Conservation (phyloP, 2,113 vertebrate genomes). For the Lethenteron camtschaticum region DNA sequence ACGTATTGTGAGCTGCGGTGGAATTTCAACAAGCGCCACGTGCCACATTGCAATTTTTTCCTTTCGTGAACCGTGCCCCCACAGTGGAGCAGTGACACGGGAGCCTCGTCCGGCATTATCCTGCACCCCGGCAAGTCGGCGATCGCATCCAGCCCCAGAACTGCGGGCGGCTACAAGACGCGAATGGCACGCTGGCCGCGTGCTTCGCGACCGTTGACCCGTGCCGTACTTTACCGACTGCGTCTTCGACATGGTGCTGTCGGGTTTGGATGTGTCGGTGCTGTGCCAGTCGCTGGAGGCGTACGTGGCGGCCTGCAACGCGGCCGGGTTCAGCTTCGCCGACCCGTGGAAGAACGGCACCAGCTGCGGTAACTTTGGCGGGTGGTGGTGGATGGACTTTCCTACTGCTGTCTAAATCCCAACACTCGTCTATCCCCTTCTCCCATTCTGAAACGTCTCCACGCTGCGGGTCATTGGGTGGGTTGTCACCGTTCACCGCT, state of each 20-base stretch:
- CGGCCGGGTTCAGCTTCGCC: background rate
- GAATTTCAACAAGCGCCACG: too few relatives aligned
- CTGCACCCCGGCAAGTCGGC: background rate
- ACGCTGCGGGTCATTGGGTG: too few relatives aligned
- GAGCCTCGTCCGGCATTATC: too few relatives aligned
- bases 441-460: too few relatives aligned
- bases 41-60: too few relatives aligned
- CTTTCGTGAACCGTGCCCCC: too few relatives aligned
- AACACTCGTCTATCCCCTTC: too few relatives aligned
- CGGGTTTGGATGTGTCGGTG: background rate
- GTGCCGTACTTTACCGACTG: background rate
- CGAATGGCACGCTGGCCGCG: background rate
- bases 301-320: background rate
- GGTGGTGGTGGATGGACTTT: too few relatives aligned
- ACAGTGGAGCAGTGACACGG: too few relatives aligned
- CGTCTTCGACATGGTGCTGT: background rate
- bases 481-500: too few relatives aligned
- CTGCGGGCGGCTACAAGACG: background rate
- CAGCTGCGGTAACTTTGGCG: background rate
- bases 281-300: slow-evolving; percentile 3
- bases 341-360: background rate
- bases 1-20: too few relatives aligned
- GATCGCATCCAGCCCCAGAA: background rate
- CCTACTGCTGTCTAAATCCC: too few relatives aligned
- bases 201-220: background rate